Percentiles rank a stretch among this genome's conserved stretches.
phyloP scores from a whole-genome alignment of 2,797 vertebrate species.

The Cetoscarus ocellatus region DNA sequence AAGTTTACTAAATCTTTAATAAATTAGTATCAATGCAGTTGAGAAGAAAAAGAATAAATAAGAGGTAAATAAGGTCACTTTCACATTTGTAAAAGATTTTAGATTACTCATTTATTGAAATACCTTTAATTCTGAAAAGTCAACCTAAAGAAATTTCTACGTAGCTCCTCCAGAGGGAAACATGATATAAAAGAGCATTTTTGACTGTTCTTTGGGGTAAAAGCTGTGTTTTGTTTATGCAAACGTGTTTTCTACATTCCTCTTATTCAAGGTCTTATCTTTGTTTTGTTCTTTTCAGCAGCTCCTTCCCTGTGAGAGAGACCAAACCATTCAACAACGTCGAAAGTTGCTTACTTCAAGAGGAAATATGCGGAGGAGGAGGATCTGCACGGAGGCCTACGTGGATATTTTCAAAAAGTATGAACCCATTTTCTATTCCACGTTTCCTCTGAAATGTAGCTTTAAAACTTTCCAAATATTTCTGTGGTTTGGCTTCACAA shows the following conservation, averaged over 20 bases:
- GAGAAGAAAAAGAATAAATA: too few species aligned
- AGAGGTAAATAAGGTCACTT: too few species aligned
- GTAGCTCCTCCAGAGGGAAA: not conserved
- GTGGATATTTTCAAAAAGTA: slow-evolving; percentile 97
- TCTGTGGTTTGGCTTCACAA: not conserved
- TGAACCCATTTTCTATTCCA: slow-evolving; percentile 29
- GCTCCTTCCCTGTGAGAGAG: slow-evolving; percentile 69
- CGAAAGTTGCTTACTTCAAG: slow-evolving; percentile 99
- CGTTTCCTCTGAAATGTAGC: not conserved
- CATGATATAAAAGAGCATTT: not conserved
- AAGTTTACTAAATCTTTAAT: too few species aligned
- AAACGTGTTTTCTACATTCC: not conserved
- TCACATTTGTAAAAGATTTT: too few species aligned
- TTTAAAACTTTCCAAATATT: not conserved
- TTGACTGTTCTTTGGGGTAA: not conserved
- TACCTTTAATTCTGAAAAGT: too few species aligned
- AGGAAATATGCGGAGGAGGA: slow-evolving; percentile 99
- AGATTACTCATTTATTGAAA: too few species aligned
- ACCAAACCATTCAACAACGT: slow-evolving; percentile 91
- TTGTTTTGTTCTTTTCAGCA: slow-evolving; percentile 23
- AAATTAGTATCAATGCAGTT: too few species aligned
- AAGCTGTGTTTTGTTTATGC: not conserved
- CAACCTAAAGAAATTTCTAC: not conserved
- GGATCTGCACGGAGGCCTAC: slow-evolving; percentile 94
- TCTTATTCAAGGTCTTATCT: not conserved